These are phyloP conservation scores for Echinarachnius parma DNA, from an alignment of 53 echinoderm and acorn worm genomes.

Conservation along the genomic window DNA sequence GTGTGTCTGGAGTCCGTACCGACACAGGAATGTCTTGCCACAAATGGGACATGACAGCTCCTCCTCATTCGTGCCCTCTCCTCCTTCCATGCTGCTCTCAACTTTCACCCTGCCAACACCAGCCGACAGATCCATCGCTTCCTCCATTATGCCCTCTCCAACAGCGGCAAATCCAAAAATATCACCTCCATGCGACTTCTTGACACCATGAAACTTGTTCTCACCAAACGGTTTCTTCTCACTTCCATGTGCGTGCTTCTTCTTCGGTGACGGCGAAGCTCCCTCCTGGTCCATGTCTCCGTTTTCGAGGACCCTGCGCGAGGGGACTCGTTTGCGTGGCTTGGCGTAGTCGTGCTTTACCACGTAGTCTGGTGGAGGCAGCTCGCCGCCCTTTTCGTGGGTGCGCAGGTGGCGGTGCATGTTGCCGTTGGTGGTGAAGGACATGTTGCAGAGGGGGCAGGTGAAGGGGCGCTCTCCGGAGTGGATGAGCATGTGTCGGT, in stretches of 20 bases:
- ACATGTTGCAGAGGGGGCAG: constrained; percentile 86
- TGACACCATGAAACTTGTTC: not conserved
- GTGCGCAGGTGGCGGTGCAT: constrained; percentile 92
- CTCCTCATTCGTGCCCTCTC: constrained; percentile 22
- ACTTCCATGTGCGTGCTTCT: constrained; percentile 37
- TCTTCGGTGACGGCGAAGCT: constrained; percentile 18
- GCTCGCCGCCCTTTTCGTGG: constrained; percentile 64
- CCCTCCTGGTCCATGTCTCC: constrained; percentile 6
- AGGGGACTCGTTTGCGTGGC: constrained; percentile 60
- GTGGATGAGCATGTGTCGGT: constrained; percentile 98
- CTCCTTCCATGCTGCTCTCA: not conserved
- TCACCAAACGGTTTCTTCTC: constrained; percentile 10
- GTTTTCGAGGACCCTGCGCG: constrained; percentile 51
- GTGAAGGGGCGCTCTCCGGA: constrained; percentile 94
- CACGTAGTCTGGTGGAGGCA: constrained; percentile 41
- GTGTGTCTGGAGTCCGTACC: constrained; percentile 87
- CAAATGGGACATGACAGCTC: constrained; percentile 80
- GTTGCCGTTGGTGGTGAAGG: constrained; percentile 98
- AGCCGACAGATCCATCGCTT: constrained; percentile 16
- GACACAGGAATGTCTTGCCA: constrained; percentile 84
- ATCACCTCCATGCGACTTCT: too few species aligned
- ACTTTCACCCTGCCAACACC: constrained; percentile 5
- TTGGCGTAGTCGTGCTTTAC: constrained; percentile 52
- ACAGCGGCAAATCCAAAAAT: too few species aligned
- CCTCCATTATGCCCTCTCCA: not conserved